Evolutionary conservation across 2,113 vertebrate species (phyloP).

Genomic region (Hoplias malabaricus): DNA sequence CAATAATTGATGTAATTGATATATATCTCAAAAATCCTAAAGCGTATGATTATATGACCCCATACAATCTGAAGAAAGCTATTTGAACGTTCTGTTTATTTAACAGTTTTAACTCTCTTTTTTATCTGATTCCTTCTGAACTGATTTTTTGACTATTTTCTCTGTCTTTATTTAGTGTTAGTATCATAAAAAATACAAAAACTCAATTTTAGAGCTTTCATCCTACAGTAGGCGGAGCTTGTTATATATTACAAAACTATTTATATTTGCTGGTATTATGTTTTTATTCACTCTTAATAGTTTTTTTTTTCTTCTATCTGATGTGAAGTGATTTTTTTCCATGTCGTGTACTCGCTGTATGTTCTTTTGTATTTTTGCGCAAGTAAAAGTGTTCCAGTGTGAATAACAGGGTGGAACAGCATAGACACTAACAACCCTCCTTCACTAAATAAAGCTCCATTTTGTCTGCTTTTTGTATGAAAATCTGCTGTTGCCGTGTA

Average conservation of each 20-base stretch:
- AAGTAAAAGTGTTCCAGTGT: slow-evolving; percentile 41
- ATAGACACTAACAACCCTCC: slow-evolving; percentile 60
- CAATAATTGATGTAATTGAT: no score
- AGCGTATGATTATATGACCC: neutral
- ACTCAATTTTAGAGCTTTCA: slow-evolving; percentile 34
- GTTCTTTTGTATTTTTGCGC: slow-evolving; percentile 18
- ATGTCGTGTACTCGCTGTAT: slow-evolving; percentile 16
- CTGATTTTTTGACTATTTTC: slow-evolving; percentile 42
- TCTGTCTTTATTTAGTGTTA: slow-evolving; percentile 50
- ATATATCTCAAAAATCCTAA: no score
- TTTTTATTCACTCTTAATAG: slow-evolving; percentile 46
- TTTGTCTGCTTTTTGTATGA: slow-evolving; percentile 60
- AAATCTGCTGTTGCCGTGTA: neutral
- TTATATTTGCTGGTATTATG: slow-evolving; percentile 64
- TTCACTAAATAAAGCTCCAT: slow-evolving; percentile 72
- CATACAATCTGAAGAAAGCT: neutral
- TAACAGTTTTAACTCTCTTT: slow-evolving; percentile 35
- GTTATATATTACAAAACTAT: slow-evolving; percentile 62
- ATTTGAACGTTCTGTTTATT: slow-evolving; percentile 14
- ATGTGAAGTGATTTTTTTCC: slow-evolving; percentile 44
- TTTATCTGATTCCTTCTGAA: slow-evolving; percentile 7
- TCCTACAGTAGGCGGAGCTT: slow-evolving; percentile 45
- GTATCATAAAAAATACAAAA: slow-evolving; percentile 21
- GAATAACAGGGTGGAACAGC: slow-evolving; percentile 50
- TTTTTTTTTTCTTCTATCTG: slow-evolving; percentile 29